phyloP scores from a whole-genome alignment of 2,113 vertebrate species.

The Serinus canaria region DNA sequence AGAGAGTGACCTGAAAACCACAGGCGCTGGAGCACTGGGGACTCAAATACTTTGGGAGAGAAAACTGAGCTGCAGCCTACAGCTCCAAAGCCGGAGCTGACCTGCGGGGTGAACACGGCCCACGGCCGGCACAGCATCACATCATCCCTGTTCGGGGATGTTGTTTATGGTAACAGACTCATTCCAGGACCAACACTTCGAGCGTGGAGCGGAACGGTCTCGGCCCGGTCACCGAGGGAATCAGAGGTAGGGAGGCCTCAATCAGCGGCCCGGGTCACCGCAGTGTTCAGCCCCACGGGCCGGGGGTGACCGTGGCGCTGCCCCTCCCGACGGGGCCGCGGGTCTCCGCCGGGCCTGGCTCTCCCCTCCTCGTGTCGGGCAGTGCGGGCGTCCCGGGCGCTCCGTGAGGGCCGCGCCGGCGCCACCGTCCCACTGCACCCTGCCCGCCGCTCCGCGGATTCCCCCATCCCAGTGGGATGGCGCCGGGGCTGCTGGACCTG shows the following conservation, averaged over 20 bases:
- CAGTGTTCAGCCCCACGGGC: neutral
- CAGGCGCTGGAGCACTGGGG: neutral
- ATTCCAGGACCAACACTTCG: neutral
- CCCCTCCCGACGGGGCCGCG: neutral
- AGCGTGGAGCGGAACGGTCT: neutral
- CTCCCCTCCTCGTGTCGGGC: neutral
- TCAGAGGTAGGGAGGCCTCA: accelerated
- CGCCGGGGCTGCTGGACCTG: constrained; percentile 20
- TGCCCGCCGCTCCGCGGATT: neutral
- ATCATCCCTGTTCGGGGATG: accelerated
- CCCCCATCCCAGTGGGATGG: neutral
- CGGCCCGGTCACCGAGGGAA: accelerated
- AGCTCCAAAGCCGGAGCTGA: neutral
- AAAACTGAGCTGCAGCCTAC: neutral
- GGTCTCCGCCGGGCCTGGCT: neutral
- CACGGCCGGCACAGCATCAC: accelerated
- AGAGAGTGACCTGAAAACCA: accelerated
- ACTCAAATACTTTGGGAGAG: accelerated
- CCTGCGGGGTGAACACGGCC: accelerated
- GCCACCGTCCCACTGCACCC: neutral
- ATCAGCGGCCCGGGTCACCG: accelerated
- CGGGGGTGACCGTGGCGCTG: neutral
- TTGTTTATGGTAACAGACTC: accelerated
- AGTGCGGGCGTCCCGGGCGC: neutral
- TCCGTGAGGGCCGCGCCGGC: neutral